Base-by-base conservation (phyloP, 2,888 invertebrate genomes). In the Dioctria rufipes region DNA sequence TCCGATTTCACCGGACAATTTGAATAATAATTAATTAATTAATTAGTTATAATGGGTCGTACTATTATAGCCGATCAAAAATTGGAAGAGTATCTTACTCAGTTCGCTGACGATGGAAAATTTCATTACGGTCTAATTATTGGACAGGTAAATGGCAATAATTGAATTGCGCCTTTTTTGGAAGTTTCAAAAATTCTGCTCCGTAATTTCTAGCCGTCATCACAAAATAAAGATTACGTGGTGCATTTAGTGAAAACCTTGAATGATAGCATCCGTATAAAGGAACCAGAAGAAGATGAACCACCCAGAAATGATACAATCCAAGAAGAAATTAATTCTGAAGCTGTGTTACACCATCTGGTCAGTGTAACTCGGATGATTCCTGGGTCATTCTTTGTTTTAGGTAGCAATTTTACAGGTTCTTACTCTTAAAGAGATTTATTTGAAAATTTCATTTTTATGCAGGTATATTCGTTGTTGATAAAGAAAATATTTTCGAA, bases 311-410 rank as follows among this genome's bases (percentile, higher is more conserved):
- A 25, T 11, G 84, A 39, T 3, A 37, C 40, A 4, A 13, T 8
- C 5, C 11, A 40, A 11, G n/a, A 65, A 9, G 42, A 51, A 46
- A 51, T 66, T 13, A 54, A 8, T 5, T 13, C 39, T 5, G 65
- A 78, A 43, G 79, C 66, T 0, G n/a, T 93, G 92, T 91, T 95
- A 0, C 94, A 95, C 86, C 96, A 97, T 90, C 95, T 96, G 60
- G 93, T 93, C 87, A 95, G 95, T 90, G 95, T 96, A 1, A 94
- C 94, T 3, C 92, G 96, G 88, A 97, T 97, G 96, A 90, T 97
- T 82, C 95, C 97, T 49, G 98, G 97, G 61, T 97, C 97, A 66
- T 93, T 97, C 91, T 93, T 93, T 89, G 94, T 97, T 69, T 90
- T 96, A 86, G 97, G 95, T 89, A 83, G 39, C 25, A 54, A 69